These are phyloP conservation scores for Stenodema calcarata DNA, from an alignment of 2,888 invertebrate genomes.

Conservation along the genomic window DNA sequence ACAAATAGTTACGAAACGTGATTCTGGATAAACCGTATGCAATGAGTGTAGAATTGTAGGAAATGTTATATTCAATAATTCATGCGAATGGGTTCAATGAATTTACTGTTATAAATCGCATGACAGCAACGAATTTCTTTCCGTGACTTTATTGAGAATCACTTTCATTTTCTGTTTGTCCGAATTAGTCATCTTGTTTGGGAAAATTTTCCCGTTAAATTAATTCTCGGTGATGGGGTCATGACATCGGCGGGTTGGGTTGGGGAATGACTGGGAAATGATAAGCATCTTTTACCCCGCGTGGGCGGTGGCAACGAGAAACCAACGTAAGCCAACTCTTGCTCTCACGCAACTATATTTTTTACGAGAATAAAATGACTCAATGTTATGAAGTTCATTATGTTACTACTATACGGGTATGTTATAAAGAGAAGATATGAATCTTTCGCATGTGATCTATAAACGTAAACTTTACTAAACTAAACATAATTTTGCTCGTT, in stretches of 20 bases:
- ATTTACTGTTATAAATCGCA: too few species aligned
- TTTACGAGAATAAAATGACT: background rate
- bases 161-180: background rate
- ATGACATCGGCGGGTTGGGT: background rate
- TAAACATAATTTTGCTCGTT: too few species aligned
- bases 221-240: background rate
- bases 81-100: too few species aligned
- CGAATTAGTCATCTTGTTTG: background rate
- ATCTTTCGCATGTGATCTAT: too few species aligned
- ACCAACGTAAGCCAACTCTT: background rate
- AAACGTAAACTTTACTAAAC: too few species aligned
- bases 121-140: background rate
- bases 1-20: too few species aligned
- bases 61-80: too few species aligned
- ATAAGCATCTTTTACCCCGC: background rate
- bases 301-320: background rate
- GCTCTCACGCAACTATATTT: background rate
- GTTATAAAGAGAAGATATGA: too few species aligned
- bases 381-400: background rate
- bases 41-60: too few species aligned
- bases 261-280: background rate
- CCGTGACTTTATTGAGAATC: background rate
- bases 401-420: too few species aligned
- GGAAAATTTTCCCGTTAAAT: background rate
- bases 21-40: too few species aligned